Evolutionary conservation across 2,113 vertebrate species (phyloP).

Genomic region (Rhabdomys dilectus): DNA sequence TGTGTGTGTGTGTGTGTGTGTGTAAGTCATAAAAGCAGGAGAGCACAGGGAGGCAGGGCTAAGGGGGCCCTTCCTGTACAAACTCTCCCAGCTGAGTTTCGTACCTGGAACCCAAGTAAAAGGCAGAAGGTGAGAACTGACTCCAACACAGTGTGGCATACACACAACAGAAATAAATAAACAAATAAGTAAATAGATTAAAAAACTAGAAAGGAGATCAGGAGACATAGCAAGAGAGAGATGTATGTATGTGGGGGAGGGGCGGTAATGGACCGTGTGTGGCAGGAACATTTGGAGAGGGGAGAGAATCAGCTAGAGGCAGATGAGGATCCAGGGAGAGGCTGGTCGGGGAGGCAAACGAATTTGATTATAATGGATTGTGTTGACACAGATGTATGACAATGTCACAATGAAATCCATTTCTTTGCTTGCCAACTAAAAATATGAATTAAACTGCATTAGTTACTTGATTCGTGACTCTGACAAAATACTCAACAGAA

Average conservation of each 20-base stretch:
- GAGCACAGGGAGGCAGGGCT: background rate
- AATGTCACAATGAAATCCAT: background rate
- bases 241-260: no score
- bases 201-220: background rate
- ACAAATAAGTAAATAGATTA: no score
- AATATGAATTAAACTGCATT: background rate
- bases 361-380: background rate
- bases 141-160: background rate
- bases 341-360: background rate
- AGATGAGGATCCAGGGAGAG: background rate
- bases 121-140: background rate
- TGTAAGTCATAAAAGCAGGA: background rate
- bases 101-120: background rate
- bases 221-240: background rate
- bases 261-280: no score
- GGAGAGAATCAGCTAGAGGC: background rate
- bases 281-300: no score
- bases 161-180: background rate
- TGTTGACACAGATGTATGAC: no score
- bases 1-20: background rate
- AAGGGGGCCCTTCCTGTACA: background rate
- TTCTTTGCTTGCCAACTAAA: background rate
- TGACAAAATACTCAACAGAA: no score
- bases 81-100: background rate
- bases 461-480: background rate